A percentile compares a stretch with the other conserved stretches of the same genome.
Evolutionary conservation across 2,113 vertebrate genomes (phyloP).

Genomic region (Leucopsar rothschildi): DNA sequence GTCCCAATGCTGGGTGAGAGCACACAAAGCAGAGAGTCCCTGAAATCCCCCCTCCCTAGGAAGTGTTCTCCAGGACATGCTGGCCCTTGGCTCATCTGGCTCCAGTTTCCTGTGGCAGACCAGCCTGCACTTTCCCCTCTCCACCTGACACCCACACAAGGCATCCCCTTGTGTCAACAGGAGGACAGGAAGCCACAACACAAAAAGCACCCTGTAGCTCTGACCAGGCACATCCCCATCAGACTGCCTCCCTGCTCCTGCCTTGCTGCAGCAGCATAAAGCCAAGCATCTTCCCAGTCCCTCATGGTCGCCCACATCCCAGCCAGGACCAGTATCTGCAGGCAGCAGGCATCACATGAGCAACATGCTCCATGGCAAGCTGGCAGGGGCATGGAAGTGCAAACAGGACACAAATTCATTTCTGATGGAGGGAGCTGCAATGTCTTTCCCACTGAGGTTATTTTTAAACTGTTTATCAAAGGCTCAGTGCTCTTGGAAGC

Average conservation of each 20-base stretch:
- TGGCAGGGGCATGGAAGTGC: neutral
- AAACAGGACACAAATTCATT: slow-evolving; percentile 20
- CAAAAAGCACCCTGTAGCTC: neutral
- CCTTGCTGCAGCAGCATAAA: neutral
- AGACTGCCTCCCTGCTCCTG: neutral
- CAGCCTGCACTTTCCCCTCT: neutral
- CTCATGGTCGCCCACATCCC: neutral
- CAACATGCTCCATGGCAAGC: neutral
- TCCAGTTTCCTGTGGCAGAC: neutral
- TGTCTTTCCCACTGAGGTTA: slow-evolving; percentile 42
- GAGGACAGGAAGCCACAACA: neutral
- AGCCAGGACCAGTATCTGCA: neutral
- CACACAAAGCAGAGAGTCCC: neutral
- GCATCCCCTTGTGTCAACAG: neutral
- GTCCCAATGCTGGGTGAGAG: neutral
- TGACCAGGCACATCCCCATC: fast-evolving
- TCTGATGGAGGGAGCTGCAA: slow-evolving; percentile 12
- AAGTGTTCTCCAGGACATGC: neutral
- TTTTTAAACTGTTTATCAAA: slow-evolving; percentile 70
- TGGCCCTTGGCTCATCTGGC: neutral
- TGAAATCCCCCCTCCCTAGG: fast-evolving
- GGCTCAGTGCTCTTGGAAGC: slow-evolving; percentile 53
- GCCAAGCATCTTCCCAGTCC: neutral
- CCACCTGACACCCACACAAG: neutral
- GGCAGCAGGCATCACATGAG: neutral